A percentile compares a stretch with the other conserved stretches of the same genome.
Evolutionary conservation across 2,113 vertebrate species (phyloP).

Genomic region (Nanorana parkeri): DNA sequence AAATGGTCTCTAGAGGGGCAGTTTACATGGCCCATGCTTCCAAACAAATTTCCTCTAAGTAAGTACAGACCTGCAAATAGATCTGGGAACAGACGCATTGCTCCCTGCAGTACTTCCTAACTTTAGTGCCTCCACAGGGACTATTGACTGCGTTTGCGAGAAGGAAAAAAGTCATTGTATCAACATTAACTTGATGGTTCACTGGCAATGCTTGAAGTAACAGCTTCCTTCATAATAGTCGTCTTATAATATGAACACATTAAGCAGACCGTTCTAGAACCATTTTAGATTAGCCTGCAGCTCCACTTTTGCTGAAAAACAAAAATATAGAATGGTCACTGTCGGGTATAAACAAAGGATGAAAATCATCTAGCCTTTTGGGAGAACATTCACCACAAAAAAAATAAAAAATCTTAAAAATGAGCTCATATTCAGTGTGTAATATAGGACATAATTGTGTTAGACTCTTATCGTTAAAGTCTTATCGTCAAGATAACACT

Average conservation of each 20-base stretch:
- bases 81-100: slow-evolving; percentile 24
- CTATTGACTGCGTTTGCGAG: slow-evolving; percentile 6
- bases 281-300: too few species aligned
- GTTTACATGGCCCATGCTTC: slow-evolving; percentile 33
- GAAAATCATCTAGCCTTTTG: too few species aligned
- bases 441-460: too few species aligned
- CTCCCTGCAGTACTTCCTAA: slow-evolving; percentile 18
- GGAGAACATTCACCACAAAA: too few species aligned
- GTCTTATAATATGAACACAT: not conserved
- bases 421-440: too few species aligned
- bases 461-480: too few species aligned
- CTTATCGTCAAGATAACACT: too few species aligned
- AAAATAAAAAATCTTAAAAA: too few species aligned
- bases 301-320: too few species aligned
- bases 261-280: too few species aligned
- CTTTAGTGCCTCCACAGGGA: slow-evolving; percentile 40
- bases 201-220: slow-evolving; percentile 22
- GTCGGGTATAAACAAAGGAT: too few species aligned
- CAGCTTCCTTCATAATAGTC: slow-evolving; percentile 13
- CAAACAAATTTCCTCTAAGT: slow-evolving; percentile 41
- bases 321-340: too few species aligned
- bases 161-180: slow-evolving; percentile 46
- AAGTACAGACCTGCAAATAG: slow-evolving; percentile 43
- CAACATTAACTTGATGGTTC: slow-evolving; percentile 29
- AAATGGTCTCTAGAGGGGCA: slow-evolving; percentile 18